Base-by-base conservation (phyloP, 1,140 invertebrate genomes). In the Aphis gossypii region DNA sequence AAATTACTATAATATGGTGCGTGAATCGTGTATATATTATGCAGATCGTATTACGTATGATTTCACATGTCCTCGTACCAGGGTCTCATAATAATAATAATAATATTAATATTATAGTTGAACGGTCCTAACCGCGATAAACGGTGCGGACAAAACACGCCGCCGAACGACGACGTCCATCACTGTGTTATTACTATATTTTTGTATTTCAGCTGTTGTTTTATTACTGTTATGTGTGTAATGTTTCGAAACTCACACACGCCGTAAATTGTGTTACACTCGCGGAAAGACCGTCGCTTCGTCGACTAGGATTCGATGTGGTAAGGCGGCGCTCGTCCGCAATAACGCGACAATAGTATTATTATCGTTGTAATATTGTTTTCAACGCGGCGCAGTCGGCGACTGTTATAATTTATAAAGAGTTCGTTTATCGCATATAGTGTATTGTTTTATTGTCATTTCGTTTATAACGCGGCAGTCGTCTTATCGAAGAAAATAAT, bases 11-110 rank as follows among this genome's bases (percentile, higher is more conserved):
- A 18, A 30, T 30, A 51, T 4, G 48, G 48, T 51, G 14, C 18
- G 11, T 4, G 30, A 9, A 68, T n/a, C 60, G 60, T 18, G 60
- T 9, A 9, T n/a, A 11, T n/a, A 14, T 4, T 60, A 60, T 30
- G 60, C 60, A 21, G 60, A 68, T 68, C 60, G 60, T 68, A n/a
- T 83, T 87, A 44, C 44, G 87, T 23, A 46, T 21, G 44, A 51
- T 88, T 88, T 88, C 25, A 48, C 25, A 23, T 51, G 44, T 88
- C 48, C 44, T 25, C 30, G n/a, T 88, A 88, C 86, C 86, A 88
- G 44, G 30, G 41, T 51, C 44, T 46, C 48, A 51, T 88, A 51
- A n/a, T 20, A 20, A 68, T 60, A 35, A 56, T 6, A 21, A 8
- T 9, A 56, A 23, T 56, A n/a, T n/a, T n/a, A 25, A 25, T 56